These are phyloP conservation scores for Allobates femoralis DNA, from an alignment of 2,797 vertebrate species.

Conservation along the genomic window DNA sequence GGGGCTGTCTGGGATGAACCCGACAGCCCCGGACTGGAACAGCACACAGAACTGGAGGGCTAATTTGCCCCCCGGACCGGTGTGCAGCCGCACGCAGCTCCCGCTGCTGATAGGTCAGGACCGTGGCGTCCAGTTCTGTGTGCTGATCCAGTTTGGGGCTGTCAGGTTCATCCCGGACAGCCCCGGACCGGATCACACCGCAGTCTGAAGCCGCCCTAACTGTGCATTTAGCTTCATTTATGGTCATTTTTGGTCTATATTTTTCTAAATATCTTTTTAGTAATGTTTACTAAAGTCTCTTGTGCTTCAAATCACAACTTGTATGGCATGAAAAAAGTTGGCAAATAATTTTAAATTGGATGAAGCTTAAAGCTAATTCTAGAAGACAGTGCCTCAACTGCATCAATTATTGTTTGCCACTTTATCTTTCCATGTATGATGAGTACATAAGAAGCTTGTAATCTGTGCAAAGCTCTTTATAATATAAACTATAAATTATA, in stretches of 20 bases:
- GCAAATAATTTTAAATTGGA: slow-evolving; percentile 2
- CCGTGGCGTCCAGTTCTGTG: too few relatives aligned
- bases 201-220: too few relatives aligned
- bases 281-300: neutral
- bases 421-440: slow-evolving; percentile 9
- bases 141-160: too few relatives aligned
- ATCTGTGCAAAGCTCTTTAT: slow-evolving; percentile 10
- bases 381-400: too few relatives aligned
- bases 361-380: neutral
- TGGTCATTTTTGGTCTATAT: neutral
- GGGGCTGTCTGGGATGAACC: too few relatives aligned
- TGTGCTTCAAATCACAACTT: neutral
- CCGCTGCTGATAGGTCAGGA: too few relatives aligned
- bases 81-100: too few relatives aligned
- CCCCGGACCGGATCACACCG: too few relatives aligned
- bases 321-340: neutral
- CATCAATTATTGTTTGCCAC: neutral
- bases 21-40: too few relatives aligned
- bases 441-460: neutral
- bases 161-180: too few relatives aligned
- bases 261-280: neutral
- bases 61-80: too few relatives aligned
- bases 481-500: neutral
- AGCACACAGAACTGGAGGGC: too few relatives aligned
- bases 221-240: neutral